Evolutionary conservation across 1,140 invertebrate genomes (phyloP).

Genomic region (Phthorimaea operculella): DNA sequence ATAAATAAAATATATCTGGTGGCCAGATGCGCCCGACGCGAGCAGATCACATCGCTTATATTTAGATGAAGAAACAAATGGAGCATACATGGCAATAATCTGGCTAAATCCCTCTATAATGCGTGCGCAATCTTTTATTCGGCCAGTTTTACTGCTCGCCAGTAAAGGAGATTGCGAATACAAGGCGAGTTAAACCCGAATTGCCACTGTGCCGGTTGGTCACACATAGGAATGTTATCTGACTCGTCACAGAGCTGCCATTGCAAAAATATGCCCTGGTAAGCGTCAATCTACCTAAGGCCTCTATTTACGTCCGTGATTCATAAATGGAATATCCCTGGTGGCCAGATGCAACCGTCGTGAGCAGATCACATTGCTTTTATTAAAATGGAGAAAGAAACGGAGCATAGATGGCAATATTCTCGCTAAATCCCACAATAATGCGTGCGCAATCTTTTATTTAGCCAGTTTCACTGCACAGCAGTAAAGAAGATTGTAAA

Average conservation of each 20-base stretch:
- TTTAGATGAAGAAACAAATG: conserved; percentile 26
- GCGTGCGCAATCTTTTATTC: conserved; percentile 27
- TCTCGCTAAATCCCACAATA: too few species aligned
- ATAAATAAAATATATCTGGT: conserved; percentile 51
- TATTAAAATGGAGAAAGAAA: conserved; percentile 27
- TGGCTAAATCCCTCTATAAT: conserved; percentile 20
- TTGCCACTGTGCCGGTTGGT: too few species aligned
- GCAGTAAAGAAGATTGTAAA: too few species aligned
- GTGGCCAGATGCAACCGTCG: conserved; percentile 33
- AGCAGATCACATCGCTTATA: conserved; percentile 21
- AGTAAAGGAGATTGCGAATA: conserved; percentile 24
- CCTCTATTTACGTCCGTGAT: conserved; percentile 31
- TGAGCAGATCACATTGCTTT: conserved; percentile 23
- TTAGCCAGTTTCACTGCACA: too few species aligned
- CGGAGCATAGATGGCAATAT: too few species aligned
- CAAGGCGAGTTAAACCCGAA: not conserved
- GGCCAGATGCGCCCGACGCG: conserved; percentile 37
- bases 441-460: too few species aligned
- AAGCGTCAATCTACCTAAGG: too few species aligned
- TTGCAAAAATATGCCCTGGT: too few species aligned
- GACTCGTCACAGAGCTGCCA: too few species aligned
- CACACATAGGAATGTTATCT: too few species aligned
- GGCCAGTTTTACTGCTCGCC: conserved; percentile 19
- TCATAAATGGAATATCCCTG: conserved; percentile 53
- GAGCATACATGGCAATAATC: conserved; percentile 23